A percentile compares a stretch with the other conserved stretches of the same genome.
Evolutionary conservation across 2,888 invertebrate species (phyloP).

Genomic region (Scaptomyza polygonia): DNA sequence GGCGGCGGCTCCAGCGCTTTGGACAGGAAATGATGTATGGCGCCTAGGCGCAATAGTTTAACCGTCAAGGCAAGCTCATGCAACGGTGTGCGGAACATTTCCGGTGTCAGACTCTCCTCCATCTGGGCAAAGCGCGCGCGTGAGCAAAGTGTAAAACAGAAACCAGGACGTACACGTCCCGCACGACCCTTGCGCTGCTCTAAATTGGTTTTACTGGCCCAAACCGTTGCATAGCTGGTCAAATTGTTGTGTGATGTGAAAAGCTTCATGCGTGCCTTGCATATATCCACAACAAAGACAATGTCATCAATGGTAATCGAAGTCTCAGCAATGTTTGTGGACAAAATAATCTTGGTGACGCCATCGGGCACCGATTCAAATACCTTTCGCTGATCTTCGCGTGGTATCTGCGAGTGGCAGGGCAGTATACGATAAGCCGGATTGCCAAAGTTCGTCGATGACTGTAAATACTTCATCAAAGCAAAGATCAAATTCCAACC

Average conservation of each 20-base stretch:
- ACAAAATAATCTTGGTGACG: slow-evolving; percentile 96
- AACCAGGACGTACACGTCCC: slow-evolving; percentile 96
- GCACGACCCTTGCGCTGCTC: slow-evolving; percentile 95
- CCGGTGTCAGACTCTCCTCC: slow-evolving; percentile 96
- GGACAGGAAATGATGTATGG: slow-evolving; percentile 96
- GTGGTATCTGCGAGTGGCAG: slow-evolving; percentile 98
- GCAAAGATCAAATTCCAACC: slow-evolving; percentile 99
- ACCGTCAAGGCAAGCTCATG: slow-evolving; percentile 97
- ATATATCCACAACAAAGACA: slow-evolving; percentile 98
- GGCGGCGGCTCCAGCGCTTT: slow-evolving; percentile 99
- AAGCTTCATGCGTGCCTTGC: slow-evolving; percentile 98
- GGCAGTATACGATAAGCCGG: slow-evolving; percentile 92
- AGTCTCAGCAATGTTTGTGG: slow-evolving; percentile 99
- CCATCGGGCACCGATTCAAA: slow-evolving; percentile 94
- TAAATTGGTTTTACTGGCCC: slow-evolving; percentile 97
- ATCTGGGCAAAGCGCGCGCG: slow-evolving; percentile 89
- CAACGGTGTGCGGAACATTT: slow-evolving; percentile 98
- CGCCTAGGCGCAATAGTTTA: slow-evolving; percentile 93
- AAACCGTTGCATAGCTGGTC: slow-evolving; percentile 98
- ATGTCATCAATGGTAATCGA: slow-evolving; percentile 99
- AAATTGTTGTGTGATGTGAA: slow-evolving; percentile 99
- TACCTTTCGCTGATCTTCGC: slow-evolving; percentile 97
- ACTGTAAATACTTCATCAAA: slow-evolving; percentile 92
- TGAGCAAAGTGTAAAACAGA: slow-evolving; percentile 96
- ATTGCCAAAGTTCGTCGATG: slow-evolving; percentile 89